Conservation (phyloP, 2,888 invertebrate genomes). For the Phorcus lineatus region DNA sequence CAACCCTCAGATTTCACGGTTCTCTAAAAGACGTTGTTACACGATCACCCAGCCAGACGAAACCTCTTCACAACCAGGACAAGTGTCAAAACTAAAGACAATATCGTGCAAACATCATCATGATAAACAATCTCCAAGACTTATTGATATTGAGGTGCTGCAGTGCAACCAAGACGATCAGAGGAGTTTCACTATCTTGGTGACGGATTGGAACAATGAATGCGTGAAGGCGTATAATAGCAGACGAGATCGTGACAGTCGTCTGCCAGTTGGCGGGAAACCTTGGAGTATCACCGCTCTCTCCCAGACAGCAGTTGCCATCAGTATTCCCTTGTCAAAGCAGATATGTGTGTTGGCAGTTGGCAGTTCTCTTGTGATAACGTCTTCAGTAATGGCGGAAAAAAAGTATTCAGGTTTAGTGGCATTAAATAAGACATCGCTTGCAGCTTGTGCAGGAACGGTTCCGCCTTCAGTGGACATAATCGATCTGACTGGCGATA, state of each 20-base stretch:
- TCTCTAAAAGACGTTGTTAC: background rate
- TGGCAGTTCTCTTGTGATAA: slow-evolving; percentile 17
- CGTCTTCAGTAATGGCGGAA: slow-evolving; percentile 30
- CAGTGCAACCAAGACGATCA: background rate
- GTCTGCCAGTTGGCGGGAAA: slow-evolving; percentile 37
- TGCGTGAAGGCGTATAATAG: slow-evolving; percentile 38
- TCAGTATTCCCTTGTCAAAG: slow-evolving; percentile 35
- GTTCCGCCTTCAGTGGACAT: slow-evolving; percentile 41
- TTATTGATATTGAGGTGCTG: slow-evolving; percentile 36
- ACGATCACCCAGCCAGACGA: background rate
- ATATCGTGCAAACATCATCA: slow-evolving; percentile 33
- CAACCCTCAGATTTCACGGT: background rate
- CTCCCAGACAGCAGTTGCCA: slow-evolving; percentile 30
- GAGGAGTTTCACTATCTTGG: slow-evolving; percentile 19
- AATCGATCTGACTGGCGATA: slow-evolving; percentile 38
- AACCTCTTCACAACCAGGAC: too few species aligned
- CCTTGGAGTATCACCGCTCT: slow-evolving; percentile 38
- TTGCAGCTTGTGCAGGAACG: slow-evolving; percentile 40
- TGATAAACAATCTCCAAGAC: slow-evolving; percentile 29
- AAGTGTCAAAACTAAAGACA: slow-evolving; percentile 7
- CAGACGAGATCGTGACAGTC: slow-evolving; percentile 33
- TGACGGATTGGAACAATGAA: slow-evolving; percentile 43
- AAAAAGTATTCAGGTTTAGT: slow-evolving; percentile 37
- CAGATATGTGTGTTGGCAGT: slow-evolving; percentile 41
- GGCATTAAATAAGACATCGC: slow-evolving; percentile 24